A percentile compares a stretch with the other conserved stretches of the same genome.
Conservation (phyloP, 1,140 invertebrate species). For the Ips nitidus region DNA sequence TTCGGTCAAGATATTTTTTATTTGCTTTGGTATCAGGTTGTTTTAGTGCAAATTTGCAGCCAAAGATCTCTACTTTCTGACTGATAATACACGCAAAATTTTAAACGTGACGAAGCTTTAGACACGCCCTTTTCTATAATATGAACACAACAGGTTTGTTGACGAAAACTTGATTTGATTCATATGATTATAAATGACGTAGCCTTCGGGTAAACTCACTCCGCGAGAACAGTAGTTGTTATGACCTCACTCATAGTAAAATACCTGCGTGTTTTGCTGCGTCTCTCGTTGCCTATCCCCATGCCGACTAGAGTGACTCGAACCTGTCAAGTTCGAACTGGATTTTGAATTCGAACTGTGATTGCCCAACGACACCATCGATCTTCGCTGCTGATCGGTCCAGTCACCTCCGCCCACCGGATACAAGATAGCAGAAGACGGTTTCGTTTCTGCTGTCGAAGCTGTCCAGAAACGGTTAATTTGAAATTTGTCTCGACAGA, state of each 20-base stretch:
- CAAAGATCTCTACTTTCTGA: too few relatives aligned
- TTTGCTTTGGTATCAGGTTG: too few relatives aligned
- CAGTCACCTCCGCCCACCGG: constrained; percentile 57
- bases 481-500: neutral
- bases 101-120: too few relatives aligned
- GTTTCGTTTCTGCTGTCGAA: constrained; percentile 70
- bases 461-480: constrained; percentile 43
- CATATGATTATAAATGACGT: too few relatives aligned
- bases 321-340: constrained; percentile 67
- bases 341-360: constrained; percentile 73
- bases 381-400: constrained; percentile 66
- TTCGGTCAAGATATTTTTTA: too few relatives aligned
- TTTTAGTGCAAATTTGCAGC: too few relatives aligned
- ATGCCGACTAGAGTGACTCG: constrained; percentile 51
- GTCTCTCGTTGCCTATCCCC: constrained; percentile 47
- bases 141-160: too few relatives aligned
- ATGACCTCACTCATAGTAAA: neutral
- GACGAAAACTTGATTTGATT: too few relatives aligned
- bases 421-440: constrained; percentile 64
- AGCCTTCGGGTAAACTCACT: too few relatives aligned
- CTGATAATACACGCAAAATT: too few relatives aligned
- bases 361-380: constrained; percentile 71
- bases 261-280: constrained; percentile 41
- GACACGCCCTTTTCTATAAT: too few relatives aligned
- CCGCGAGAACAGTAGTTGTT: neutral